Evolutionary conservation across 2,888 invertebrate genomes (phyloP).

Genomic region (Unio delphinus): DNA sequence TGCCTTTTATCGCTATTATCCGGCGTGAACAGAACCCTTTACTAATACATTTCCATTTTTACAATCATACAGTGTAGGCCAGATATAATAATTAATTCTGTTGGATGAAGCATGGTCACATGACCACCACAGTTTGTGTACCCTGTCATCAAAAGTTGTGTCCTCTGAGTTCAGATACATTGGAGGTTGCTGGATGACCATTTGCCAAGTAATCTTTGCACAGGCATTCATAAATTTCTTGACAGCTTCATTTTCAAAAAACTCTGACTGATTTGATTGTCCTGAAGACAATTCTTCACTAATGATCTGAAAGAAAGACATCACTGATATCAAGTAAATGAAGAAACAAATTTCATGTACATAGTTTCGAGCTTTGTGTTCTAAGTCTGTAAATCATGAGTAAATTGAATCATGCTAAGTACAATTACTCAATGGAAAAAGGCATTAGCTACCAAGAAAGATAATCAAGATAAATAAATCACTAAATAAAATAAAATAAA

Average conservation of each 20-base stretch:
- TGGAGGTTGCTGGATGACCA: conserved; percentile 60
- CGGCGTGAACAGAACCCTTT: conserved; percentile 60
- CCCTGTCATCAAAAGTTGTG: conserved; percentile 48
- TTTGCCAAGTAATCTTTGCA: conserved; percentile 59
- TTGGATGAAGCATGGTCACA: conserved; percentile 53
- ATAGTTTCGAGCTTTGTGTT: neutral
- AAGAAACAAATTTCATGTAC: neutral
- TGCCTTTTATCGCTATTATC: too few species aligned
- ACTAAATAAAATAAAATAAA: too few species aligned
- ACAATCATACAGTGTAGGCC: conserved; percentile 62
- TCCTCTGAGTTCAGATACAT: conserved; percentile 52
- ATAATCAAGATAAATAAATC: too few species aligned
- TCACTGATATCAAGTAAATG: neutral
- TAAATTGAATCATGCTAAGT: too few species aligned
- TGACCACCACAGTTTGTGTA: conserved; percentile 65
- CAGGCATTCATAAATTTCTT: conserved; percentile 13
- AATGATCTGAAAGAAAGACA: conserved; percentile 40
- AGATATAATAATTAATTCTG: conserved; percentile 55
- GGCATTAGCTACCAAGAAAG: too few species aligned
- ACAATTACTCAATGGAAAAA: too few species aligned
- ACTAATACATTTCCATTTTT: conserved; percentile 58
- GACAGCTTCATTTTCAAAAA: conserved; percentile 14
- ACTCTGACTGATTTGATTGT: conserved; percentile 15
- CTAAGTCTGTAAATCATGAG: too few species aligned
- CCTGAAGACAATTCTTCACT: conserved; percentile 16